phyloP scores from a whole-genome alignment of 2,797 vertebrate genomes.

The Ctenopoma kingsleyae region DNA sequence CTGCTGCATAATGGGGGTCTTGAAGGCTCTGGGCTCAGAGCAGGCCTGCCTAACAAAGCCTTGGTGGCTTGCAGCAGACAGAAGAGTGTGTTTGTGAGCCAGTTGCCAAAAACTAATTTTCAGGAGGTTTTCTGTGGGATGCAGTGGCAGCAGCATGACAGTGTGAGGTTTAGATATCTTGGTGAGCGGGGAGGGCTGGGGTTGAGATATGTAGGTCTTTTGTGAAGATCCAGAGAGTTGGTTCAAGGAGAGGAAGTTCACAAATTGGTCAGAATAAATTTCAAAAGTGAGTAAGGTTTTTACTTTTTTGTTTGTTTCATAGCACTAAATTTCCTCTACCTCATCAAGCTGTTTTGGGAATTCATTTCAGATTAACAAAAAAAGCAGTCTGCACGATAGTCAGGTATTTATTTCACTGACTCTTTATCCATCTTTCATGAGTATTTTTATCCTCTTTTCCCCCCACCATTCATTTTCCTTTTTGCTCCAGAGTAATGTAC shows the following conservation, averaged over 20 bases:
- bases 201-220: slow-evolving; percentile 74
- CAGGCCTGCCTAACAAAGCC: slow-evolving; percentile 89
- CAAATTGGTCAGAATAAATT: slow-evolving; percentile 77
- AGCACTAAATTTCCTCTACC: slow-evolving; percentile 21
- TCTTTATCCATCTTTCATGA: slow-evolving; percentile 57
- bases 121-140: slow-evolving; percentile 83
- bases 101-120: slow-evolving; percentile 88
- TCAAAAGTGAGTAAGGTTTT: slow-evolving; percentile 26
- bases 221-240: slow-evolving; percentile 76
- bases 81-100: slow-evolving; percentile 85
- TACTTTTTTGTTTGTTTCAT: slow-evolving; percentile 41
- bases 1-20: slow-evolving; percentile 88
- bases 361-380: slow-evolving; percentile 58
- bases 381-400: slow-evolving; percentile 38
- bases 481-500: slow-evolving; percentile 81
- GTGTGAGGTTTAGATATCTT: slow-evolving; percentile 85
- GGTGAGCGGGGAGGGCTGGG: slow-evolving; percentile 61
- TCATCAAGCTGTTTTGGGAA: slow-evolving; percentile 36
- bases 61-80: slow-evolving; percentile 87
- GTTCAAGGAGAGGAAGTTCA: slow-evolving; percentile 68
- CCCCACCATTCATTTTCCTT: slow-evolving; percentile 60
- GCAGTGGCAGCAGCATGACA: slow-evolving; percentile 83
- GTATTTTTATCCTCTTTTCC: slow-evolving; percentile 69
- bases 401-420: slow-evolving; percentile 67
- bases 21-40: slow-evolving; percentile 87